A percentile compares a stretch with the other conserved stretches of the same genome.
phyloP scores from a whole-genome alignment of 2,797 vertebrate species.

The Macrochelys suwanniensis region DNA sequence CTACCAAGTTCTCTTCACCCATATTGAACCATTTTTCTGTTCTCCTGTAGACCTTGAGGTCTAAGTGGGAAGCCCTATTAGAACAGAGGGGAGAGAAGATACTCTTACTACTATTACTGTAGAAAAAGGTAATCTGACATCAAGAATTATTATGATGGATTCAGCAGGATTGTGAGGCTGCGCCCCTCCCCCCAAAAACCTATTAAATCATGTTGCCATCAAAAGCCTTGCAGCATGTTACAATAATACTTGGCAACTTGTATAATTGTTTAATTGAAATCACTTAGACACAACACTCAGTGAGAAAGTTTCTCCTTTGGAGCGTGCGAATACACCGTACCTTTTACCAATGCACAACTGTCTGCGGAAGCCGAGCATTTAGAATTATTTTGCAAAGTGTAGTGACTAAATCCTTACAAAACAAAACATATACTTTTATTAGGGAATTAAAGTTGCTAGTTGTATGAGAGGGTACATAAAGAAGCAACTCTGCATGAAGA shows the following conservation, averaged over 20 bases:
- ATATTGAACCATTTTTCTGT: neutral
- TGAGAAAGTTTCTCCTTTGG: constrained; percentile 57
- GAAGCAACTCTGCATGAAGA: neutral
- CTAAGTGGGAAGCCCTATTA: neutral
- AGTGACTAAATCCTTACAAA: fast-evolving
- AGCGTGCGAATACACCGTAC: neutral
- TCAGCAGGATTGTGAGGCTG: constrained; percentile 24
- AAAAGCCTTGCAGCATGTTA: constrained; percentile 59
- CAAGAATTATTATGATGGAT: neutral
- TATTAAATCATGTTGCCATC: neutral
- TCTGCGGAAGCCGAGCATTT: neutral
- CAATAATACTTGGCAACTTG: constrained; percentile 54
- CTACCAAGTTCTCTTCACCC: neutral
- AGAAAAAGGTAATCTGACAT: neutral
- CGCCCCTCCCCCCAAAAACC: constrained; percentile 48
- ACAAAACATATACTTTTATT: neutral
- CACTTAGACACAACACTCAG: constrained; percentile 46
- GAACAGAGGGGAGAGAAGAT: neutral
- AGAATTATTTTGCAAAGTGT: neutral
- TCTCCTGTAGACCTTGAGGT: constrained; percentile 5
- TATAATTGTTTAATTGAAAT: constrained; percentile 63
- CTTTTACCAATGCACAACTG: neutral
- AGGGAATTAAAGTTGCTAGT: neutral
- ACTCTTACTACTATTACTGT: neutral
- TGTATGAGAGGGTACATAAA: neutral